Conservation (phyloP, 2,797 vertebrate genomes). For the Enoplosus armatus region DNA sequence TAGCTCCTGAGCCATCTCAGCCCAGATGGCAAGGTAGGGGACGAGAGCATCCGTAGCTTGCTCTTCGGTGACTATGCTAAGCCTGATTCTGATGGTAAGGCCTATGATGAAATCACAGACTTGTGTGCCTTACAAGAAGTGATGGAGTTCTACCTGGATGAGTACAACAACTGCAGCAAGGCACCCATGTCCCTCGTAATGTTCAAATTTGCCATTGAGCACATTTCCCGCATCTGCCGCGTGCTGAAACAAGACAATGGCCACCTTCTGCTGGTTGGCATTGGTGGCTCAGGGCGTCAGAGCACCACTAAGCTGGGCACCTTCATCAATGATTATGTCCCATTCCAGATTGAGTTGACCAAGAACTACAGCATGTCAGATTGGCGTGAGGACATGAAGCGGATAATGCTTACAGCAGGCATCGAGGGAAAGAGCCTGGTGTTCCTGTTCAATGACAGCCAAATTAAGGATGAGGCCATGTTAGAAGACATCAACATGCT, state of each 20-base stretch:
- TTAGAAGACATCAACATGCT: constrained; percentile 95
- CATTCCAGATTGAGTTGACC: constrained; percentile 94
- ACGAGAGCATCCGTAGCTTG: constrained; percentile 90
- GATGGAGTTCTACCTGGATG: constrained; percentile 93
- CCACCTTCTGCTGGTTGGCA: constrained; percentile 91
- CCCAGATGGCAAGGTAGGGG: constrained; percentile 84
- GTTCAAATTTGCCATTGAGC: constrained; percentile 96
- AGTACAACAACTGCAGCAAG: constrained; percentile 93
- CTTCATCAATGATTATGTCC: constrained; percentile 90
- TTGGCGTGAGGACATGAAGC: constrained; percentile 94
- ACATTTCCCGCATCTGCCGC: constrained; percentile 94
- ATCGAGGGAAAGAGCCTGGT: constrained; percentile 85
- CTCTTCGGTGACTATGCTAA: constrained; percentile 94
- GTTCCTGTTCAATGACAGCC: constrained; percentile 92
- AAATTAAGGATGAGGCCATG: constrained; percentile 93
- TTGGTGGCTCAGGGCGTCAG: constrained; percentile 93
- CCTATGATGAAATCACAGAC: constrained; percentile 93
- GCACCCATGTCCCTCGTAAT: constrained; percentile 94
- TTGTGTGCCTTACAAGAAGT: constrained; percentile 83
- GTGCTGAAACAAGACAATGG: constrained; percentile 94
- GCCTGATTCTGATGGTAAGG: constrained; percentile 82
- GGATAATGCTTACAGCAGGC: constrained; percentile 91
- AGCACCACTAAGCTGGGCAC: constrained; percentile 91
- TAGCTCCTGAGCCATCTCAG: constrained; percentile 91
- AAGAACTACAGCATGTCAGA: constrained; percentile 89